Evolutionary conservation across 1,140 invertebrate species (phyloP).

Genomic region (Halictus rubicundus): DNA sequence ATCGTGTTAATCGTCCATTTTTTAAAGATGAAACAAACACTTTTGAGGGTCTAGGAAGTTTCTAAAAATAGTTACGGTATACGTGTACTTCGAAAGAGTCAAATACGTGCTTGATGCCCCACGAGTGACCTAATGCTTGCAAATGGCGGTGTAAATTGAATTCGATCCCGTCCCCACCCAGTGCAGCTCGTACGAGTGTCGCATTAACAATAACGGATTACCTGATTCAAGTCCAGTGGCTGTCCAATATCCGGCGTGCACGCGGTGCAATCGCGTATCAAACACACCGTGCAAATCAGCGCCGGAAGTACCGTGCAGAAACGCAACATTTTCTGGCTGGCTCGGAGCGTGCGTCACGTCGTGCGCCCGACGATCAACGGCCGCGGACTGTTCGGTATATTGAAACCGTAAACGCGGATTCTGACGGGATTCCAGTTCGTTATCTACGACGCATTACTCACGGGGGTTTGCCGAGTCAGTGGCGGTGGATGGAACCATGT

Average conservation of each 20-base stretch:
- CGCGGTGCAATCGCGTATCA: constrained; percentile 16
- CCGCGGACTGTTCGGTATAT: constrained; percentile 4
- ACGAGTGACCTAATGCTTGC: too few species aligned
- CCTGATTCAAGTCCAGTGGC: constrained; percentile 48
- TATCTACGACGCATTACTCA: constrained; percentile 42
- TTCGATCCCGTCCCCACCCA: too few species aligned
- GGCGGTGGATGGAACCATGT: background rate
- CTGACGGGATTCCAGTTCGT: constrained; percentile 43
- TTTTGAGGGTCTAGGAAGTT: too few species aligned
- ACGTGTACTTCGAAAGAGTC: too few species aligned
- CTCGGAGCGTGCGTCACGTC: background rate
- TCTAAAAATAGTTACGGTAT: too few species aligned
- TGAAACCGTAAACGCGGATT: constrained; percentile 41
- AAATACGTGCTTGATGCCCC: too few species aligned
- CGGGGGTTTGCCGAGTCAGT: constrained; percentile 9
- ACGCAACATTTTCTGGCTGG: constrained; percentile 26
- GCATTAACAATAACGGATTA: background rate
- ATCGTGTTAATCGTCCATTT: too few species aligned
- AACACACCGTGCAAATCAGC: constrained; percentile 45
- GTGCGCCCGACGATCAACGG: background rate
- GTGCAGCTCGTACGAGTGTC: too few species aligned
- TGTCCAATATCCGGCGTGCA: constrained; percentile 46
- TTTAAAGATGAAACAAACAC: too few species aligned
- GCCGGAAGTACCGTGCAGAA: constrained; percentile 13
- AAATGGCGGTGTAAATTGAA: too few species aligned